phyloP scores from a whole-genome alignment of 2,797 vertebrate genomes.

The Tenualosa thibaudeaui region DNA sequence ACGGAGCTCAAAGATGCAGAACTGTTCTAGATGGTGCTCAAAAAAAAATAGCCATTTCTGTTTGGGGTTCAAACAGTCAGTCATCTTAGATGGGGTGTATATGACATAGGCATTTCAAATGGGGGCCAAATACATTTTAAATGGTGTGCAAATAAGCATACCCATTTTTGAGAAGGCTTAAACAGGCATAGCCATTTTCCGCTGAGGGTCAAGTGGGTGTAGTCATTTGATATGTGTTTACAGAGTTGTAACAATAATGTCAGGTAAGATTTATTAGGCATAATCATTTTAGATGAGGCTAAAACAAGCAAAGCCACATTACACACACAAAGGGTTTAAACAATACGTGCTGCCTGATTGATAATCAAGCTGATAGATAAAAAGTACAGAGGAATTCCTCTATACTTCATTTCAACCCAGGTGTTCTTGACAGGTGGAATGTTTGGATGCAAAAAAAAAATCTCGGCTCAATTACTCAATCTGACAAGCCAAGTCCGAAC shows the following conservation, averaged over 20 bases:
- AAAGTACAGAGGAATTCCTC: no score
- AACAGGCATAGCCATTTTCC: not conserved
- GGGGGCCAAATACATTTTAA: not conserved
- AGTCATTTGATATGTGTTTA: not conserved
- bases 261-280: no score
- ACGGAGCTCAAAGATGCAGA: not conserved
- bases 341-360: not conserved
- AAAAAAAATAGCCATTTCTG: no score
- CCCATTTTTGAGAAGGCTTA: not conserved
- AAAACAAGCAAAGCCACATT: no score
- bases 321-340: no score
- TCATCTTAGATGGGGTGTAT: not conserved
- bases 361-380: not conserved
- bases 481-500: not conserved
- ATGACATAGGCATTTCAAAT: not conserved
- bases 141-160: not conserved
- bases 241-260: no score
- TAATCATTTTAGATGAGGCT: no score
- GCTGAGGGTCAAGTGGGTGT: not conserved
- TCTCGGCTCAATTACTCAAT: not conserved
- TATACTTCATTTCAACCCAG: not conserved
- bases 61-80: no score
- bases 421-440: not conserved
- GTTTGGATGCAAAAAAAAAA: not conserved
- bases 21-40: no score